These are phyloP conservation scores for Schizopygopsis pylzovi DNA, from an alignment of 2,797 vertebrate genomes.

Conservation along the genomic window DNA sequence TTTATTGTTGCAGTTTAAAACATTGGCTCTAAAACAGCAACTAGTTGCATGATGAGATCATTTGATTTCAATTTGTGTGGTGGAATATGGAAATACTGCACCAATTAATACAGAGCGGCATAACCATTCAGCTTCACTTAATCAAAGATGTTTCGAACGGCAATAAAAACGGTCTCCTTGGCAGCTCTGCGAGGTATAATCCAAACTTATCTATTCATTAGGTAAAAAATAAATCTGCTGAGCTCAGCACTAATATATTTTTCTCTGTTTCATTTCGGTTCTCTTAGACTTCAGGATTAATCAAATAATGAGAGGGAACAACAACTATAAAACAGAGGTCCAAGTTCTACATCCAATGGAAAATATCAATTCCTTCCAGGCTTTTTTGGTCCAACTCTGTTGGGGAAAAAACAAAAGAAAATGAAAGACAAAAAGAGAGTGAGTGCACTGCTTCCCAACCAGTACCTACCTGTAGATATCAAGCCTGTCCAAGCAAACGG, in stretches of 20 bases:
- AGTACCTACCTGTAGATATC: constrained; percentile 63
- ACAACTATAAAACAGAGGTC: constrained; percentile 78
- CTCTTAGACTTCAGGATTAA: constrained; percentile 72
- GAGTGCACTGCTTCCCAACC: constrained; percentile 56
- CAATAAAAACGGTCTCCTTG: constrained; percentile 69
- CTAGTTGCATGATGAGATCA: constrained; percentile 68
- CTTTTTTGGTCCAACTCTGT: constrained; percentile 67
- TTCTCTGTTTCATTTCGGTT: constrained; percentile 63
- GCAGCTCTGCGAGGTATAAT: constrained; percentile 63
- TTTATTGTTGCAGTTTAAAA: constrained; percentile 66
- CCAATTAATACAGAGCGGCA: constrained; percentile 60
- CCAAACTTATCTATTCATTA: constrained; percentile 68
- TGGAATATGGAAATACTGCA: constrained; percentile 59
- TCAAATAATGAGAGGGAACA: constrained; percentile 76
- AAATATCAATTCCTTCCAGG: constrained; percentile 78
- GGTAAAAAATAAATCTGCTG: constrained; percentile 67
- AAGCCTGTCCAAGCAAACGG: constrained; percentile 39
- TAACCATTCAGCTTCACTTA: constrained; percentile 64
- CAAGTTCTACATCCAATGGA: constrained; percentile 78
- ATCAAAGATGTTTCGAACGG: constrained; percentile 67
- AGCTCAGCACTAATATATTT: constrained; percentile 66
- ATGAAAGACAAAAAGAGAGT: constrained; percentile 46
- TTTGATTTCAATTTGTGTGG: constrained; percentile 63
- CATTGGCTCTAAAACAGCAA: constrained; percentile 58
- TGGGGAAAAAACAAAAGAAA: constrained; percentile 49